phyloP scores from a whole-genome alignment of 2,797 vertebrate species.

The Periparus ater region DNA sequence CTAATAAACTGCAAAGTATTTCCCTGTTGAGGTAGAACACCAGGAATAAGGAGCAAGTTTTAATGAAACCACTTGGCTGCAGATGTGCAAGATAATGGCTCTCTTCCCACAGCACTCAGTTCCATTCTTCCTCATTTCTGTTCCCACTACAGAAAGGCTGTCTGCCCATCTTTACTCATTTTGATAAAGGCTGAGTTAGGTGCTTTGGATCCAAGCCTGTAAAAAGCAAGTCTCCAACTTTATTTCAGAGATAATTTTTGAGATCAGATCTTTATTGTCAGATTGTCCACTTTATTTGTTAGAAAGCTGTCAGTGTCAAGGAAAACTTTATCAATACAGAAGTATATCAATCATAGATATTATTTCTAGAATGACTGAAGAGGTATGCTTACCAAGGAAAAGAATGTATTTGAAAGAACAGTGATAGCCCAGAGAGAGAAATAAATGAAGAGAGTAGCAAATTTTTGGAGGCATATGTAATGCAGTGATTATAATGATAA shows the following conservation, averaged over 20 bases:
- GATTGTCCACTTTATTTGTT: background rate
- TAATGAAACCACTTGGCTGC: constrained; percentile 29
- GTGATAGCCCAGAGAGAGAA: background rate
- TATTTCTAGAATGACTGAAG: background rate
- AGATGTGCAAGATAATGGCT: background rate
- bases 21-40: constrained; percentile 43
- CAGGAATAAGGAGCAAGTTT: constrained; percentile 18
- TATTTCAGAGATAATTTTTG: background rate
- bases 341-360: background rate
- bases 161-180: background rate
- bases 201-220: background rate
- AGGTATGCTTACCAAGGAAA: background rate
- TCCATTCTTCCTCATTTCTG: background rate
- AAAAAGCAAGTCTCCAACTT: background rate
- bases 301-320: background rate
- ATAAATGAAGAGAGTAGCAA: background rate
- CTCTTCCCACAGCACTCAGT: background rate
- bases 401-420: background rate
- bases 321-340: background rate
- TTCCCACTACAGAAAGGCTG: background rate
- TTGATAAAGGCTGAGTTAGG: background rate
- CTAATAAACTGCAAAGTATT: constrained; percentile 43
- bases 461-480: background rate
- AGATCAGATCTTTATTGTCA: background rate
- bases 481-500: background rate